Base-by-base conservation (phyloP, 1,140 invertebrate genomes). In the Ostrea denselamellosa region DNA sequence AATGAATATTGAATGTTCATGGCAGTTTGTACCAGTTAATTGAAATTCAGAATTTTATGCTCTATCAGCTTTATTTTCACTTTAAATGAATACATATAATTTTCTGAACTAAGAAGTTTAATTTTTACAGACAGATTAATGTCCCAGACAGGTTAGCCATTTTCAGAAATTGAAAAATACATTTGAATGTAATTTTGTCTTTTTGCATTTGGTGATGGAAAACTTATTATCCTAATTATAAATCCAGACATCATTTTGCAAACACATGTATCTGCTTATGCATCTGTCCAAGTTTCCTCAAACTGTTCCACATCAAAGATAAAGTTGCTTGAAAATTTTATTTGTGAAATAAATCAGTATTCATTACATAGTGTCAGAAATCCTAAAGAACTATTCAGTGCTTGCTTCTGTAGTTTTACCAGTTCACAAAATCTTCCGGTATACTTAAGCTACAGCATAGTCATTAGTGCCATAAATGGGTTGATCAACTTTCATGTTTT, bases 101-200 rank as follows among this genome's bases (percentile, higher is more conserved):
- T n/a, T n/a, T 44, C 5, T 44, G 34, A 44, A 44, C 34, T 44
- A 44, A 44, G 34, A 44, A 44, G 34, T 44, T 44, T 44, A 25
- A 71, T 25, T 71, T 71, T 71, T 71, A 25, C 68, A 71, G 68
- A 12, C 68, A 71, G 25, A 71, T 71, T 28, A 71, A 71, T 71
- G 68, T 8, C 10, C 68, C 22, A 71, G 68, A 71, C 68, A 71
- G 68, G 68, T 71, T 71, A 71, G 68, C 68, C 12, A 71, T 71
- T 68, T 68, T 9, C 22, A 25, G 5, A 68, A 71, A 34, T 12
- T 8, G 8, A 71, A 34, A 71, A 71, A 25, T 71, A 25, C 68
- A 8, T 28, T 28, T 28, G 28, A 34, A 25, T 71, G 25, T 12
- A 12, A 28, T 34, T 34, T 71, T 28, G 68, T 28, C 68, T 28